Base-by-base conservation (phyloP, 2,113 vertebrate genomes). In the Periophthalmodon schlosseri region DNA sequence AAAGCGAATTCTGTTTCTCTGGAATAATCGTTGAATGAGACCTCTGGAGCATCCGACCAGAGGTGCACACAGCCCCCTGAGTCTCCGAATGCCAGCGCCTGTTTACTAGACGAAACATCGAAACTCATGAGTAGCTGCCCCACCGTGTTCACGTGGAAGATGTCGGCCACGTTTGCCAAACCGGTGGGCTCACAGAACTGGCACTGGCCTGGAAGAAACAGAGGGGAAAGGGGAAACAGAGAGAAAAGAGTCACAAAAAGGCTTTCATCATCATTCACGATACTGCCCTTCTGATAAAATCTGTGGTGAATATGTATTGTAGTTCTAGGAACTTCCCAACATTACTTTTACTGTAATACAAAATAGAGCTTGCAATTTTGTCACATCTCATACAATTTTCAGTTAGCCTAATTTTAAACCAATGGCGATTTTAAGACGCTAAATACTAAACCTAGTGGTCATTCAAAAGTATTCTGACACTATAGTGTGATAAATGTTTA, bases 101-200 rank as follows among this genome's bases (percentile, higher is more conserved):
- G 97, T 75, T 99, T 99, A 93, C 96, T 99, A 86, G 97, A 93
- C 0, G 97, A 99, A 52, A 99, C 97, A 0, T 98, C 96, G 23
- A 99, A 99, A 20, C 97, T 96, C 97, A 98, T 98, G 54, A 99
- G 93, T 80, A 98, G 70, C 72, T 97, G 97, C n/a, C 97, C 97
- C 28, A 97, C 97, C 0, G 96, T 98, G 91, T 96, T 98, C 20
- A 99, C 95, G 21, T 99, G 97, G 78, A 99, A 98, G 83, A 99
- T 94, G 78, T 99, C 98, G 0, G 96, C 97, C 2, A 98, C 87
- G 64, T 93, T 99, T 84, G 98, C 98, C 4, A 99, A 92, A 73
- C 98, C 98, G 0, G 96, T 99, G 88, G 97, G 97, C 86, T 99
- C 98, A 0, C 98, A 99, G 91, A 99, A 99, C 93, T 99, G 98